Evolutionary conservation across 2,797 vertebrate genomes (phyloP).

Genomic region (Gadopsis bispinosus): DNA sequence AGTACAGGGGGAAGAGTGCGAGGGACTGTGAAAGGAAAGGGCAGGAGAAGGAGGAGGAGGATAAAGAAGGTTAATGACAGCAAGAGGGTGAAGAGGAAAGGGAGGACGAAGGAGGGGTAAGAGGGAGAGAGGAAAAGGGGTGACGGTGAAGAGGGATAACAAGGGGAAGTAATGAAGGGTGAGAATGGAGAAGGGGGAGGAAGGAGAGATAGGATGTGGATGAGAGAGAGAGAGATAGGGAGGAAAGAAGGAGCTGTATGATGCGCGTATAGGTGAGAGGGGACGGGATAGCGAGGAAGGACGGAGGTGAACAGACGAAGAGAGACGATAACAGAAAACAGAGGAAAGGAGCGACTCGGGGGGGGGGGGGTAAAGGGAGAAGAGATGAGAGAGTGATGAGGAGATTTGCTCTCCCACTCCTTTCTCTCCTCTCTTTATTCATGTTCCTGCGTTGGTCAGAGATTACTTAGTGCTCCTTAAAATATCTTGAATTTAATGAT

Average conservation of each 20-base stretch:
- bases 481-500: conserved; percentile 51
- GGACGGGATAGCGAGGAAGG: neutral
- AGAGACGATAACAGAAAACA: neutral
- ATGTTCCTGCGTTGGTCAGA: conserved; percentile 43
- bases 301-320: neutral
- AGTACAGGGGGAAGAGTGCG: neutral
- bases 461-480: conserved; percentile 25
- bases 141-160: conserved; percentile 2
- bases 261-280: neutral
- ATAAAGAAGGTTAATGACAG: conserved; percentile 21
- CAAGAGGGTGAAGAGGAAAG: neutral
- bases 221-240: neutral
- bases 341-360: too few relatives aligned
- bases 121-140: neutral
- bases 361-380: neutral
- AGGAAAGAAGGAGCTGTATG: neutral
- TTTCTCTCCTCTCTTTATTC: conserved; percentile 6
- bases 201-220: too few relatives aligned
- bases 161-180: neutral
- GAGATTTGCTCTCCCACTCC: neutral
- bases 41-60: conserved; percentile 7
- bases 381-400: neutral
- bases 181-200: neutral
- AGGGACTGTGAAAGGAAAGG: neutral
- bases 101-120: neutral